phyloP scores from a whole-genome alignment of 2,797 vertebrate genomes.

The Muraenolepis orangiensis region DNA sequence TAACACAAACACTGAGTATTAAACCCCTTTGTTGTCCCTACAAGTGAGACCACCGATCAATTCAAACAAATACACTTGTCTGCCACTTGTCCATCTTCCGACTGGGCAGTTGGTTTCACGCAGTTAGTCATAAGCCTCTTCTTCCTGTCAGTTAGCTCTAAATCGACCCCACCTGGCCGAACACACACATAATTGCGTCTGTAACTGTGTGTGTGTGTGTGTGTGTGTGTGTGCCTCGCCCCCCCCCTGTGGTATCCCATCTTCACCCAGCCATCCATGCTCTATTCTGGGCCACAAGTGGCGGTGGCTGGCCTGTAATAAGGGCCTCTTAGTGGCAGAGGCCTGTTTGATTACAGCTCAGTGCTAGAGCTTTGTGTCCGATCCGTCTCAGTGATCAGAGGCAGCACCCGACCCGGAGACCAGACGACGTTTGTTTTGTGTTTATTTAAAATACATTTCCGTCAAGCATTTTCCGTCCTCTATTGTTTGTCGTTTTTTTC shows the following conservation, averaged over 20 bases:
- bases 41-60: background rate
- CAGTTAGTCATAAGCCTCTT: background rate
- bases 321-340: conserved; percentile 30
- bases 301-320: conserved; percentile 68
- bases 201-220: conserved; percentile 58
- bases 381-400: conserved; percentile 10
- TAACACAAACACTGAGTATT: no score
- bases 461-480: no score
- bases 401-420: background rate
- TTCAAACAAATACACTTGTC: background rate
- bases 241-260: conserved; percentile 58
- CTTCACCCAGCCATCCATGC: conserved; percentile 44
- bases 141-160: background rate
- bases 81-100: conserved; percentile 17
- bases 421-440: no score
- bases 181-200: conserved; percentile 61
- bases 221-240: conserved; percentile 57
- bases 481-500: no score
- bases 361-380: conserved; percentile 42
- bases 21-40: no score
- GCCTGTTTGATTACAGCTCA: conserved; percentile 68
- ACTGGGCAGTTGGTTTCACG: background rate
- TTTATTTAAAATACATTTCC: no score
- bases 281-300: conserved; percentile 68
- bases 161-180: conserved; percentile 35